Evolutionary conservation across 2,797 vertebrate genomes (phyloP).

Genomic region (Cercopithecus mitis): DNA sequence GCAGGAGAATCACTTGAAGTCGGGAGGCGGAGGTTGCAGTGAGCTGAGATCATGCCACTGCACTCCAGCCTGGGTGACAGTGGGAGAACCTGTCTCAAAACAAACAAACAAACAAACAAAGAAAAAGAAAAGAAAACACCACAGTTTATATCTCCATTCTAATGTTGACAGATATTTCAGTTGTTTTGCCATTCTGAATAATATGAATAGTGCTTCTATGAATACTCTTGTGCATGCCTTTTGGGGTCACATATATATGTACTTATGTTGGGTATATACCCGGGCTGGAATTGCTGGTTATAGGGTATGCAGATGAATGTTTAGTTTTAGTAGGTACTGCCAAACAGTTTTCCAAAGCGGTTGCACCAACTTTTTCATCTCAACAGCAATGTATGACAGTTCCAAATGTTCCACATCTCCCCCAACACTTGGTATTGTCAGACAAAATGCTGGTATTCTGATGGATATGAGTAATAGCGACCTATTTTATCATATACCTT

Average conservation of each 20-base stretch:
- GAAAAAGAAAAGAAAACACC: not conserved
- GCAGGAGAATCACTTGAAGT: too few species aligned
- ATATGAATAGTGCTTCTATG: not conserved
- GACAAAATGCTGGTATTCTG: not conserved
- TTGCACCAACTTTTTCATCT: too few species aligned
- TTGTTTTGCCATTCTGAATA: not conserved
- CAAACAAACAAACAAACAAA: too few species aligned
- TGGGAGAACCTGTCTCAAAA: too few species aligned
- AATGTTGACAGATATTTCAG: not conserved
- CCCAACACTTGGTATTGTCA: not conserved
- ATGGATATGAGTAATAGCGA: not conserved
- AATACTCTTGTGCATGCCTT: not conserved
- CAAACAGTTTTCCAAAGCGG: not conserved
- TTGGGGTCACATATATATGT: not conserved
- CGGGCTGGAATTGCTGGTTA: not conserved
- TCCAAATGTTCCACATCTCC: not conserved
- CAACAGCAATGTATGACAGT: not conserved
- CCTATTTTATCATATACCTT: not conserved
- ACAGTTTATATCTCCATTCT: not conserved
- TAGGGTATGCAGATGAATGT: not conserved
- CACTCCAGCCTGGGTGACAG: too few species aligned
- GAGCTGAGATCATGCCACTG: too few species aligned
- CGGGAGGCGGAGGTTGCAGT: too few species aligned
- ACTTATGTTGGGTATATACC: not conserved
- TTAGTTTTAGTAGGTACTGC: not conserved